phyloP scores from a whole-genome alignment of 2,113 vertebrate species.

The Mesoclemmys tuberculata region DNA sequence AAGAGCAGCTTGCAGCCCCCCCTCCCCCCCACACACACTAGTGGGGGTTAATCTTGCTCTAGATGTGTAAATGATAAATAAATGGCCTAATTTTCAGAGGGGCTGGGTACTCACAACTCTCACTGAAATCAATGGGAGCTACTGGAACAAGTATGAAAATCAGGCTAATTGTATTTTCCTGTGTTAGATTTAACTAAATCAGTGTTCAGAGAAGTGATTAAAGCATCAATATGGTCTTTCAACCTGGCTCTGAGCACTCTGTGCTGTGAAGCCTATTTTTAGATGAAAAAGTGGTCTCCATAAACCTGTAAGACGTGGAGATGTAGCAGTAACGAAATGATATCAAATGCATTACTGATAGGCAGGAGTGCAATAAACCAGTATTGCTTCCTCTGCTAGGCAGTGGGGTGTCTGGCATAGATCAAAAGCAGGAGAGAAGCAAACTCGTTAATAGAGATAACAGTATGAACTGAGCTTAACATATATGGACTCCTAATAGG shows the following conservation, averaged over 20 bases:
- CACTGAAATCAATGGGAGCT: background rate
- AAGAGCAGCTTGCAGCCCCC: background rate
- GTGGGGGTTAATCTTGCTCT: background rate
- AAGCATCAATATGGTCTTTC: slow-evolving; percentile 62
- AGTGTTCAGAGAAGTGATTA: slow-evolving; percentile 53
- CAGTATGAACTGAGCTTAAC: background rate
- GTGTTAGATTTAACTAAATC: slow-evolving; percentile 33
- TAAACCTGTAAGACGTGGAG: slow-evolving; percentile 26
- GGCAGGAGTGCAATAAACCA: slow-evolving; percentile 1
- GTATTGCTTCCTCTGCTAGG: slow-evolving; percentile 8
- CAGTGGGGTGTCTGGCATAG: slow-evolving; percentile 13
- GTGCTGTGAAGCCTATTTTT: slow-evolving; percentile 38
- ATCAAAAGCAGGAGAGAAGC: slow-evolving; percentile 49
- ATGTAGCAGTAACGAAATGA: background rate
- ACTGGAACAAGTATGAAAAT: background rate
- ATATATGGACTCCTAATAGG: background rate
- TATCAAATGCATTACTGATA: slow-evolving; percentile 43
- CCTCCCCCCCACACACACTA: no score
- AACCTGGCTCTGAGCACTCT: slow-evolving; percentile 36
- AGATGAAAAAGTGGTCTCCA: slow-evolving; percentile 45
- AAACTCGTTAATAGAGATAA: slow-evolving; percentile 33
- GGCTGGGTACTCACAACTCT: background rate
- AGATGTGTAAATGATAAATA: background rate
- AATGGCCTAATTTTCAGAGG: background rate
- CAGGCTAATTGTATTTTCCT: background rate